Base-by-base conservation (phyloP, 2,888 invertebrate species). In the Diarsia mendica region DNA sequence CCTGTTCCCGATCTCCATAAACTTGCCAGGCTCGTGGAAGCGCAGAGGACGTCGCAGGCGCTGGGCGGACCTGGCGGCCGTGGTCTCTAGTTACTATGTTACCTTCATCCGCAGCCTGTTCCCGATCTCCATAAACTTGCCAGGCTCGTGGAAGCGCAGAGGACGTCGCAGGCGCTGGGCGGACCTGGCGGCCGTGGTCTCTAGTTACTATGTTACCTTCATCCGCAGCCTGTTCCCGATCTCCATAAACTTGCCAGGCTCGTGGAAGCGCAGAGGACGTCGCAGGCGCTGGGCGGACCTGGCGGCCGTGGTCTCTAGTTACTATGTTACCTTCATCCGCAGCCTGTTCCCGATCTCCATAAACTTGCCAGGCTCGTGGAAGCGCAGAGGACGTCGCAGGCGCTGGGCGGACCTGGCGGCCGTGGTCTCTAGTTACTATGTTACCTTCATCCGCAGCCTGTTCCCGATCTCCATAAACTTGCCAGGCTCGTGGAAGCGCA, bases 1-100 rank as follows among this genome's bases (percentile, higher is more conserved):
- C 80, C 99, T 96, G 89, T 99, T 98, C 0, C 99, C 99, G 91
- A 99, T 96, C 93, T 98, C 98, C 89, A 98, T 98, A 94, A 99
- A 99, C 94, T 99, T 99, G 53, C 99, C 99, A 0, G 99, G 99
- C 92, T 99, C 99, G 92, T 99, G 99, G 94, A 99, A 99, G 73
- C 98, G 97, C 82, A 99, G 97, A 0, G 98, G 97, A 63, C 99
- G 96, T 89, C 98, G 98, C 20, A 95, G 97, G 10, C 99, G 96
- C 18, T 97, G 91, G 0, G 98, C 97, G 0, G 98, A 97, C 89
- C 98, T 98, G 5, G 96, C 95, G 0, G 97, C n/a, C n/a, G n/a
- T n/a, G n/a, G n/a, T n/a, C n/a, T n/a, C n/a, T 39, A 39, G 8
- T 39, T 48, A 15, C 13, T 48, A 6, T n/a, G 33, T 60, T 58